Evolutionary conservation across 2,797 vertebrate genomes (phyloP).

Genomic region (Anolis apletophallus): DNA sequence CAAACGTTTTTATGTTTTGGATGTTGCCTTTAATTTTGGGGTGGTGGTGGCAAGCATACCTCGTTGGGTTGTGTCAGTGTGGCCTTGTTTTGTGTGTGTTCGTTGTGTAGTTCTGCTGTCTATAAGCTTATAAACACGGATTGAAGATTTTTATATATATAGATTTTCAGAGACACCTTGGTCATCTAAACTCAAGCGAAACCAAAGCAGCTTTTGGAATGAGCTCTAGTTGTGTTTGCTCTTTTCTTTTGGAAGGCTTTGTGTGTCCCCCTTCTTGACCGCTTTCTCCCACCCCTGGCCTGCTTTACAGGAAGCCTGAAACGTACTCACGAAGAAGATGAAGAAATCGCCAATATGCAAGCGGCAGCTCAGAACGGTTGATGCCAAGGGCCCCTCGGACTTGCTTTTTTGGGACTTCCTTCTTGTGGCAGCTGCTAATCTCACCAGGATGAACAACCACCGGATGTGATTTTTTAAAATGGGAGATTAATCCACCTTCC

Average conservation of each 20-base stretch:
- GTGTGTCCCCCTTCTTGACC: neutral
- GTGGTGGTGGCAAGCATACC: too few species aligned
- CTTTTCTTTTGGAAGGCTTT: neutral
- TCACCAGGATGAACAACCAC: constrained; percentile 63
- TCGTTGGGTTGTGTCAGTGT: too few species aligned
- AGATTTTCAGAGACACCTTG: neutral
- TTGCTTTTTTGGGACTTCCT: neutral
- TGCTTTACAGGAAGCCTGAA: constrained; percentile 89
- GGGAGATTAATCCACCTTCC: constrained; percentile 65
- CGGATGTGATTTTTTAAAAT: constrained; percentile 65
- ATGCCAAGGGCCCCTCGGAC: constrained; percentile 43
- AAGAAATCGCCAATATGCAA: constrained; percentile 94
- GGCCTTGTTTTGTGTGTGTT: too few species aligned
- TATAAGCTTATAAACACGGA: too few species aligned
- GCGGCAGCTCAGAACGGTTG: constrained; percentile 92
- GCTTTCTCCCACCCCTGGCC: constrained; percentile 10
- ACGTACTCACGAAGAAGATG: constrained; percentile 93
- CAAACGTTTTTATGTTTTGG: too few species aligned
- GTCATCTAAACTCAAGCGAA: neutral
- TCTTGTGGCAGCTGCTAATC: constrained; percentile 33
- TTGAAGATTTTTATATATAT: too few species aligned
- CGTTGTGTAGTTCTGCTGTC: too few species aligned
- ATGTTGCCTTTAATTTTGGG: too few species aligned
- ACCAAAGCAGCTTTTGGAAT: neutral
- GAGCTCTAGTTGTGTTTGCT: neutral